Evolutionary conservation across 1,140 invertebrate genomes (phyloP).

Genomic region (Lysiphlebus fabarum): DNA sequence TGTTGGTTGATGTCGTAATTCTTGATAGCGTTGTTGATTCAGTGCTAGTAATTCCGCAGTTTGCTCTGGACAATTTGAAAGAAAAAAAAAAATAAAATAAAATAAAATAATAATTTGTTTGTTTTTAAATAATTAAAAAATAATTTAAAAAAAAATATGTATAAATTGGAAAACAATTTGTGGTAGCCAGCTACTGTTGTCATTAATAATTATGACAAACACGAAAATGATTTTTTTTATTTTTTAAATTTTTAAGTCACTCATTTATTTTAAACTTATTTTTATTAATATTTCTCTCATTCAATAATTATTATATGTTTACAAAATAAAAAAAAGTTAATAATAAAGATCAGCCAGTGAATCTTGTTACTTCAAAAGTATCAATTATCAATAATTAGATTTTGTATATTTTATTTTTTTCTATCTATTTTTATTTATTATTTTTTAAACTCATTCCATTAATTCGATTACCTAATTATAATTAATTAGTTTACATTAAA

Average conservation of each 20-base stretch:
- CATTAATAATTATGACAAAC: background rate
- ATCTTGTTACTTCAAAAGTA: conserved; percentile 6
- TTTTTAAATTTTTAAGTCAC: too few species aligned
- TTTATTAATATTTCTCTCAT: background rate
- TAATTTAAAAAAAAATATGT: too few species aligned
- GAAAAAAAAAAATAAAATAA: too few species aligned
- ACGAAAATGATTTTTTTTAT: background rate
- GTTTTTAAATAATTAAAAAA: too few species aligned
- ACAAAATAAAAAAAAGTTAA: too few species aligned
- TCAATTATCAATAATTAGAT: conserved; percentile 10
- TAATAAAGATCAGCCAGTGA: conserved; percentile 22
- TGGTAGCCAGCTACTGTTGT: conserved; percentile 10
- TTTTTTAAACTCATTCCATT: conserved; percentile 6
- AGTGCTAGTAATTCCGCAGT: too few species aligned
- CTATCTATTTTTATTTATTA: conserved; percentile 10
- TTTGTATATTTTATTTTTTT: conserved; percentile 7
- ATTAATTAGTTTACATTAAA: conserved; percentile 22
- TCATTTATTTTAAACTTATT: too few species aligned
- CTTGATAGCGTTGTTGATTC: too few species aligned
- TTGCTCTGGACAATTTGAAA: too few species aligned
- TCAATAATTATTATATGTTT: conserved; percentile 9
- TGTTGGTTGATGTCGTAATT: too few species aligned
- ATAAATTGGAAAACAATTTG: background rate
- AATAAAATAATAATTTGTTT: too few species aligned
- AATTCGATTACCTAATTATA: conserved; percentile 18